Conservation (phyloP, 2,113 vertebrate species). For the Epinephelus moara region DNA sequence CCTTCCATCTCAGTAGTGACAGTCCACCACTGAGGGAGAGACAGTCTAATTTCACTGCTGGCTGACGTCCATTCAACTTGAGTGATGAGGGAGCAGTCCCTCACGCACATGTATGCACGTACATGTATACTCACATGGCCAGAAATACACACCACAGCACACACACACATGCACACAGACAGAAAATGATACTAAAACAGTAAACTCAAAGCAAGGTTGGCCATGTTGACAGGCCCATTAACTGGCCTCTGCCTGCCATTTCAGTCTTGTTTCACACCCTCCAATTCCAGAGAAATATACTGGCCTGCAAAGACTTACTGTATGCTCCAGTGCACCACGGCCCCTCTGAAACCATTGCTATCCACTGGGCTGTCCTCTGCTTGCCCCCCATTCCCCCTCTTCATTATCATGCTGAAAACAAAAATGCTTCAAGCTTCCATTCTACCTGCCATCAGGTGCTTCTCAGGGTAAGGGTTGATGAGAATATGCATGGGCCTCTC, state of each 20-base stretch:
- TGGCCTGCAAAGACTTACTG: conserved; percentile 57
- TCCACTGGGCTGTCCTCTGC: conserved; percentile 42
- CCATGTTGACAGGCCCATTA: conserved; percentile 80
- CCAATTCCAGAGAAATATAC: conserved; percentile 70
- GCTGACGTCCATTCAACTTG: conserved; percentile 78
- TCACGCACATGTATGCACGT: conserved; percentile 46
- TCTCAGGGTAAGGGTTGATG: conserved; percentile 59
- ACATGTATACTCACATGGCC: conserved; percentile 29
- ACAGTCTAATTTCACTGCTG: conserved; percentile 84
- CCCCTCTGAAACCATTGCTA: conserved; percentile 22
- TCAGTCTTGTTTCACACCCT: conserved; percentile 64
- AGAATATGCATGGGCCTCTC: conserved; percentile 69
- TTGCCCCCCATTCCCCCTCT: conserved; percentile 44
- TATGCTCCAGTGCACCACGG: conserved; percentile 61
- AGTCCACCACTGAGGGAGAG: conserved; percentile 75
- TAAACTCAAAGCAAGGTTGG: conserved; percentile 63
- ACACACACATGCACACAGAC: background rate
- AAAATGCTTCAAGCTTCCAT: conserved; percentile 55
- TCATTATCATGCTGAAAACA: conserved; percentile 72
- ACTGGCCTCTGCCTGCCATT: conserved; percentile 73
- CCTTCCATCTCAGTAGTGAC: conserved; percentile 70
- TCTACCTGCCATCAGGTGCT: conserved; percentile 60
- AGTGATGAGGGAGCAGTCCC: conserved; percentile 76
- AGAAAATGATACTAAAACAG: conserved; percentile 70
- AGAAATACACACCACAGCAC: conserved; percentile 31